Evolutionary conservation across 1,140 invertebrate species (phyloP).

Genomic region (Bradysia coprophila): DNA sequence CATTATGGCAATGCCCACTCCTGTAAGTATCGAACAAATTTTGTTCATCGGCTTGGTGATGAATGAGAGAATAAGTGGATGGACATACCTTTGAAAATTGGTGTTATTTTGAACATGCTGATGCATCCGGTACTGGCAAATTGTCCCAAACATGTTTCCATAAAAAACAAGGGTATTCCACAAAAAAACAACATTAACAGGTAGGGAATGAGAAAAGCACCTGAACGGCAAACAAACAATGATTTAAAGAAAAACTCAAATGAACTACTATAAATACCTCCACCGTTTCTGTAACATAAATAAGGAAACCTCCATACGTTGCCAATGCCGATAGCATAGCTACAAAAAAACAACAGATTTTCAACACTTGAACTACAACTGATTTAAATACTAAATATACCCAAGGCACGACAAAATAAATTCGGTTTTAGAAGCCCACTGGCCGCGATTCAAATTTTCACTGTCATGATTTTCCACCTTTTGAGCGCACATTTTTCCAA

Average conservation of each 20-base stretch:
- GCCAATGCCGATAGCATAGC: constrained; percentile 59
- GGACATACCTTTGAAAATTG: constrained; percentile 71
- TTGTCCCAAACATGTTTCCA: constrained; percentile 76
- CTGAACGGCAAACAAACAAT: constrained; percentile 26
- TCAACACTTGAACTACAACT: no score
- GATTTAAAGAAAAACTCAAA: neutral
- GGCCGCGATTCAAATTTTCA: constrained; percentile 16
- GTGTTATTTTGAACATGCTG: constrained; percentile 50
- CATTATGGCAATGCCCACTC: constrained; percentile 64
- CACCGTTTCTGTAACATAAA: constrained; percentile 39
- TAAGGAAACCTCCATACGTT: constrained; percentile 73
- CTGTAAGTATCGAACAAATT: no score
- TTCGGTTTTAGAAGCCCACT: constrained; percentile 48
- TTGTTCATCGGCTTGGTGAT: no score
- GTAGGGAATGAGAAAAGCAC: constrained; percentile 60
- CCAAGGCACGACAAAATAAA: constrained; percentile 52
- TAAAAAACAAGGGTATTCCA: constrained; percentile 74
- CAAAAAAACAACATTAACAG: constrained; percentile 54
- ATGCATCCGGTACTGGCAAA: constrained; percentile 67
- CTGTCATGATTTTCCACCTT: neutral
- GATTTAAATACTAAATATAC: no score
- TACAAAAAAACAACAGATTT: no score
- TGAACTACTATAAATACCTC: constrained; percentile 18
- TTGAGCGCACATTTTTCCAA: no score
- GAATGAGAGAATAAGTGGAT: no score